Evolutionary conservation across 2,888 invertebrate species (phyloP).

Genomic region (Congeria kusceri): DNA sequence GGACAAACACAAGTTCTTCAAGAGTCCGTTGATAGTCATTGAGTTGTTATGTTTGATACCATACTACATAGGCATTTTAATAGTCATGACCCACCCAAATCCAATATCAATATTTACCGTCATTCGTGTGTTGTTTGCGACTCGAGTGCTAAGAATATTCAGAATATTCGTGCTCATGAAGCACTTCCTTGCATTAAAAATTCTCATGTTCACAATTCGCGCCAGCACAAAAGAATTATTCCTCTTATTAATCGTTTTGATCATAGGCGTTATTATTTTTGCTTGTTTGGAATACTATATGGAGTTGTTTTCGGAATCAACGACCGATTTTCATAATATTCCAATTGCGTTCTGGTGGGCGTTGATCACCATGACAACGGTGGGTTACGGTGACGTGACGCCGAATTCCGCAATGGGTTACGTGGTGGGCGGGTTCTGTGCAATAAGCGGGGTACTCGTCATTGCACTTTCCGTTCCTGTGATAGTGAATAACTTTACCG

Average conservation of each 20-base stretch:
- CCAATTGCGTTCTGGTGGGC: constrained; percentile 96
- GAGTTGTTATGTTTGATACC: constrained; percentile 70
- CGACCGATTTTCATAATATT: constrained; percentile 68
- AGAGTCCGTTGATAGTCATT: constrained; percentile 65
- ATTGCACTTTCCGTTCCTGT: constrained; percentile 76
- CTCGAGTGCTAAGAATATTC: constrained; percentile 70
- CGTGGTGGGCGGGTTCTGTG: constrained; percentile 71
- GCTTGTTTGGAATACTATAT: constrained; percentile 74
- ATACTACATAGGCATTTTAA: constrained; percentile 70
- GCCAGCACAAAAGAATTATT: constrained; percentile 73
- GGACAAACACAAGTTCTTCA: constrained; percentile 64
- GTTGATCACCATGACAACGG: constrained; percentile 97
- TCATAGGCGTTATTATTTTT: constrained; percentile 73
- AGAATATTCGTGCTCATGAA: constrained; percentile 74
- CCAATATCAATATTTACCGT: constrained; percentile 65
- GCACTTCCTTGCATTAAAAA: constrained; percentile 73
- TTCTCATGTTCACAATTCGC: constrained; percentile 72
- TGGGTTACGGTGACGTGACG: constrained; percentile 85
- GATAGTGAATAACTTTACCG: constrained; percentile 75
- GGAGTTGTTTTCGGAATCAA: constrained; percentile 68
- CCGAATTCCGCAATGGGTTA: constrained; percentile 72
- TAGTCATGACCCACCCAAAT: constrained; percentile 66
- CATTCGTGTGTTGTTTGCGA: constrained; percentile 68
- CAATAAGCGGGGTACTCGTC: constrained; percentile 72
- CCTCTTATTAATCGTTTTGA: constrained; percentile 67